phyloP scores from a whole-genome alignment of 2,113 vertebrate genomes.

The Peromyscus leucopus region DNA sequence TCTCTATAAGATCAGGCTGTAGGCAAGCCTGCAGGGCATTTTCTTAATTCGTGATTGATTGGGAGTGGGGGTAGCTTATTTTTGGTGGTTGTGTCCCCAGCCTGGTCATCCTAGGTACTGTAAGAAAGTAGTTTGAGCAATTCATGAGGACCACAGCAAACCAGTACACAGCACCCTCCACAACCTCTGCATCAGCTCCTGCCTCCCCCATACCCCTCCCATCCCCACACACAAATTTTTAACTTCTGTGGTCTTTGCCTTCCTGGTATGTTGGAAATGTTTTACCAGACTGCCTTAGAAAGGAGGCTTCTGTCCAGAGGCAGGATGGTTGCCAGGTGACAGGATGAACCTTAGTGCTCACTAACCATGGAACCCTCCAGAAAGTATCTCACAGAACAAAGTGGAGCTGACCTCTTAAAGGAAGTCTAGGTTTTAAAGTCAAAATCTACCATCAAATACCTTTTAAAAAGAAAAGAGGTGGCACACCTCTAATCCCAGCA shows the following conservation, averaged over 20 bases:
- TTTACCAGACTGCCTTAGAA: background rate
- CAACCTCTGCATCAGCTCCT: background rate
- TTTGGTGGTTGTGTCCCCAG: background rate
- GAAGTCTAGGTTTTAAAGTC: background rate
- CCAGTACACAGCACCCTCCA: background rate
- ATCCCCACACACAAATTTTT: background rate
- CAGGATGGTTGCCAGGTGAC: background rate
- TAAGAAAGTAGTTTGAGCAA: background rate
- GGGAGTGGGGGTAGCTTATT: background rate
- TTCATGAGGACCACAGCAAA: background rate
- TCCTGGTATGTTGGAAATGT: conserved; percentile 28
- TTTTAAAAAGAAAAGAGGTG: background rate
- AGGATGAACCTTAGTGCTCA: background rate
- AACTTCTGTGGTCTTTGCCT: background rate
- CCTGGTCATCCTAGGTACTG: no score
- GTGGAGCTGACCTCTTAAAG: background rate
- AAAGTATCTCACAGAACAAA: background rate
- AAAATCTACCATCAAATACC: background rate
- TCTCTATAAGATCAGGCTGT: background rate
- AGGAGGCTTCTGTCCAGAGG: background rate
- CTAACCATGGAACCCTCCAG: background rate
- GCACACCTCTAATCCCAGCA: background rate
- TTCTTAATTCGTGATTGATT: background rate
- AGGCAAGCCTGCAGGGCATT: background rate
- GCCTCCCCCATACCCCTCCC: no score